These are phyloP conservation scores for Amphiura filiformis DNA, from an alignment of 35 echinoderm and acorn worm genomes.

Conservation along the genomic window DNA sequence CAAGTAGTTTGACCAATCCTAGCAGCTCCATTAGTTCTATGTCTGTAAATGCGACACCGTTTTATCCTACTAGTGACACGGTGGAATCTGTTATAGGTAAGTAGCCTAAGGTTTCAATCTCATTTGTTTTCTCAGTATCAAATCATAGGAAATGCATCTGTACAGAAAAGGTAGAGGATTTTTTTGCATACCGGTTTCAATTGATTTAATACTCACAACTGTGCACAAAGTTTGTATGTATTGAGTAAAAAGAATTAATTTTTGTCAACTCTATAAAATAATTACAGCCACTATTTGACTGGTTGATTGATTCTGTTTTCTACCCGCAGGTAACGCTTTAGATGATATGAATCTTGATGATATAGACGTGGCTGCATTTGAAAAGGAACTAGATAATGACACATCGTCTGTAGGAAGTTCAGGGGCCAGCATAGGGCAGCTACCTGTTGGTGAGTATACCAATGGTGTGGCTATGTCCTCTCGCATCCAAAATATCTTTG, in stretches of 20 bases:
- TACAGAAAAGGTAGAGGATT: no score
- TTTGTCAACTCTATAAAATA: no score
- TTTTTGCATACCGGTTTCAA: no score
- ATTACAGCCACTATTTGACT: no score
- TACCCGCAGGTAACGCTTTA: constrained; percentile 86
- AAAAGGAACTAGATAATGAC: constrained; percentile 91
- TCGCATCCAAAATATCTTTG: constrained; percentile 7
- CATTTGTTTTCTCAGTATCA: no score
- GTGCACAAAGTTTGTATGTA: no score
- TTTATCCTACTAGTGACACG: constrained; percentile 97
- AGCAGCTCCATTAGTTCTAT: constrained; percentile 52
- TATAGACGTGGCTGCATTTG: constrained; percentile 84
- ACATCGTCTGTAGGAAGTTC: constrained; percentile 88
- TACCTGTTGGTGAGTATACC: constrained; percentile 55
- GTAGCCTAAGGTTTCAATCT: background rate
- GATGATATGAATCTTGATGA: constrained; percentile 96
- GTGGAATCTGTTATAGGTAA: constrained; percentile 99
- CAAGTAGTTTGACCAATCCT: constrained; percentile 2
- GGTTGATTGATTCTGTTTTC: no score
- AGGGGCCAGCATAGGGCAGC: constrained; percentile 72
- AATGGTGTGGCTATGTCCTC: constrained; percentile 8
- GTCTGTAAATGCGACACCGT: constrained; percentile 89
- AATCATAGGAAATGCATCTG: no score
- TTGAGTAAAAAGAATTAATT: no score
- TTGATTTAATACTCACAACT: no score